A percentile compares a stretch with the other conserved stretches of the same genome.
Conservation (phyloP, 2,888 invertebrate species). For the Cybosia mesomella region DNA sequence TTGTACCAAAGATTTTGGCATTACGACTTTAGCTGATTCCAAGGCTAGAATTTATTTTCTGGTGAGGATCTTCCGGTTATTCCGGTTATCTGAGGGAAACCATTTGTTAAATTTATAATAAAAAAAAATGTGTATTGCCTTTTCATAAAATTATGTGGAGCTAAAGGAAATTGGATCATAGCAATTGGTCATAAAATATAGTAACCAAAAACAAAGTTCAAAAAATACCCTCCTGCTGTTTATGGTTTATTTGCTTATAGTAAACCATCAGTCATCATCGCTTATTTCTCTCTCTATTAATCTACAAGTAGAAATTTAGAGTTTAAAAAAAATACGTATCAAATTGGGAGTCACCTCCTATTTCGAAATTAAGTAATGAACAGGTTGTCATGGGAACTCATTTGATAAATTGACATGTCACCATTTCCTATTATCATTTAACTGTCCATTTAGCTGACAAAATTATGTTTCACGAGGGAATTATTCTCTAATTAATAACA, state of each 20-base stretch:
- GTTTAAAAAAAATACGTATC: not conserved
- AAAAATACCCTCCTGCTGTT: no score
- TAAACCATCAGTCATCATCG: no score
- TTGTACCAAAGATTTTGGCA: constrained; percentile 8
- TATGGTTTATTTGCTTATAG: no score
- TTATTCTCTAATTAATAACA: not conserved
- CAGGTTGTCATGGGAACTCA: not conserved
- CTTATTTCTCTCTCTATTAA: no score
- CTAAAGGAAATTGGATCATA: no score
- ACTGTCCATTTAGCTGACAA: not conserved
- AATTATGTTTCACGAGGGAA: not conserved
- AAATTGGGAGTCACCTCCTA: not conserved
- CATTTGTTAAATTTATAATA: no score
- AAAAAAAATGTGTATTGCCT: no score
- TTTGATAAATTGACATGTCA: not conserved
- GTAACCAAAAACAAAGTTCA: no score
- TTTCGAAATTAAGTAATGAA: not conserved
- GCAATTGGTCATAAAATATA: no score
- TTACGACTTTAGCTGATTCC: not conserved
- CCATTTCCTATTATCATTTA: not conserved
- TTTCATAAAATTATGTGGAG: no score
- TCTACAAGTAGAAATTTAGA: no score
- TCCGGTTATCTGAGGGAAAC: no score
- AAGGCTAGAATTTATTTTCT: not conserved
- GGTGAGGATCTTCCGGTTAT: not conserved